Base-by-base conservation (phyloP, 2,797 vertebrate species). In the Hippocampus kuda region DNA sequence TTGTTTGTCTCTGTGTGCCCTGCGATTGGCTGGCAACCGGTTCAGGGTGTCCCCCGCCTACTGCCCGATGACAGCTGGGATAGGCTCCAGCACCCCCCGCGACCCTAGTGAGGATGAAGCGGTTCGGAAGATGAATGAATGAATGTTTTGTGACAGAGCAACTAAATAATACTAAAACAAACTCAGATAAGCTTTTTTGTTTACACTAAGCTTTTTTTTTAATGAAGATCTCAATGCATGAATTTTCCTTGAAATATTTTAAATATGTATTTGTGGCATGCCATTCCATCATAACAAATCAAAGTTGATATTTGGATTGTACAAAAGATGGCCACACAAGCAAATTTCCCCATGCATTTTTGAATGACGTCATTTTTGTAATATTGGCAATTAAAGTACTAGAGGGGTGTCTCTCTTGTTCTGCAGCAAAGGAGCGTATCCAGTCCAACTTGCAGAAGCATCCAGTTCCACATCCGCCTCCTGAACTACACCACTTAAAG, bases 401-500 rank as follows among this genome's bases (percentile, higher is more conserved):
- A 5, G 68, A 7, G 13, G 18, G 74, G 24, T 70, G n/a, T 71
- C 15, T 74, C 1, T 72, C 10, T 75, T 44, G 72, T 4, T 72
- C 76, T 85, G 24, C 78, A 98, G 96, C 95, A 68, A 94, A 90
- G 85, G 89, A 93, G 67, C 93, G 95, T 30, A 91, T 99, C 81
- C 85, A 95, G 57, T 92, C 85, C 78, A 94, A 94, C 80, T 86
- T 99, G 78, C 91, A 88, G 89, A 97, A 95, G 77, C 94, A 95
- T 34, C 91, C 93, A 18, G 72, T 79, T 61, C 95, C 94, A 1
- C 89, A 81, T 26, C 84, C 90, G 2, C 78, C 91, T 66, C 89
- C 93, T 34, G 81, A 83, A 0, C 81, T 94, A 67, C 89, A 93
- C 67, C 87, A 75, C 0, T 78, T 91, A 80, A 95, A 88, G 66